Evolutionary conservation across 2,888 invertebrate genomes (phyloP).

Genomic region (Rotaria socialis): DNA sequence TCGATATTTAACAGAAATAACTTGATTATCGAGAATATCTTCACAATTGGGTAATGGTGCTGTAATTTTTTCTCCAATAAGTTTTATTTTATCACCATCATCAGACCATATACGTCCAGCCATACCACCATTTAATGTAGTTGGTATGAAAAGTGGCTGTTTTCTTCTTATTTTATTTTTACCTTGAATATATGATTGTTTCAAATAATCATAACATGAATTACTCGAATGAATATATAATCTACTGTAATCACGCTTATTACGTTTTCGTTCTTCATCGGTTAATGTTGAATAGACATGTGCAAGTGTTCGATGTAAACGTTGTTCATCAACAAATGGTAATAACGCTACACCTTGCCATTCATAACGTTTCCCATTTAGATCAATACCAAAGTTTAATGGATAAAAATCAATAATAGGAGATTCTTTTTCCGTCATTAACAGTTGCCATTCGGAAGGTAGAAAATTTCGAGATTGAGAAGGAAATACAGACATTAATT

Average conservation of each 20-base stretch:
- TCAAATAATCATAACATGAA: constrained; percentile 31
- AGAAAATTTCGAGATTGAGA: constrained; percentile 93
- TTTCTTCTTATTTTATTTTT: too few species aligned
- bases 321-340: constrained; percentile 90
- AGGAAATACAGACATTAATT: constrained; percentile 98
- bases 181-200: not conserved
- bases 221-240: constrained; percentile 33
- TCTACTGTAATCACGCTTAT: constrained; percentile 32
- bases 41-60: too few species aligned
- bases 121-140: too few species aligned
- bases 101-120: too few species aligned
- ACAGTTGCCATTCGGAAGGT: constrained; percentile 81
- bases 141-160: too few species aligned
- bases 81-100: too few species aligned
- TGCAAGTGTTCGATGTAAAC: constrained; percentile 74
- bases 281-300: constrained; percentile 70
- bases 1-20: too few species aligned
- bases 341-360: constrained; percentile 92
- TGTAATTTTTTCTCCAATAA: too few species aligned
- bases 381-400: constrained; percentile 86
- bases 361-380: constrained; percentile 98
- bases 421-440: constrained; percentile 86
- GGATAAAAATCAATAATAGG: constrained; percentile 98
- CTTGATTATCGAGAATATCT: too few species aligned
- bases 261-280: constrained; percentile 68